phyloP scores from a whole-genome alignment of 2,797 vertebrate species.

The Sternarchorhynchus goeldii region DNA sequence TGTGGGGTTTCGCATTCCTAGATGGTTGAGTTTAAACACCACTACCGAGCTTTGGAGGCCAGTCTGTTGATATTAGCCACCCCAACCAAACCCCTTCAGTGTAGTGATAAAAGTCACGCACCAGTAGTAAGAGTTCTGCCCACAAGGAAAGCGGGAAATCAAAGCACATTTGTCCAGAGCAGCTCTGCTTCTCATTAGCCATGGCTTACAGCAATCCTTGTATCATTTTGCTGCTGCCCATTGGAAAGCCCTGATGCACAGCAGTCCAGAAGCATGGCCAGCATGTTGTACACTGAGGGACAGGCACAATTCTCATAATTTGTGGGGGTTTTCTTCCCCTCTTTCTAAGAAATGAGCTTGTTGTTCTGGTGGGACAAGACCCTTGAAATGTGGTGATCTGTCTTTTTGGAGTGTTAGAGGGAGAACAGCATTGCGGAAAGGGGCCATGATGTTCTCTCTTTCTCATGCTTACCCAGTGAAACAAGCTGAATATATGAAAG shows the following conservation, averaged over 20 bases:
- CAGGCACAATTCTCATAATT: conserved; percentile 21
- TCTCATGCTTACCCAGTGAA: conserved; percentile 19
- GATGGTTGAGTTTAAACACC: conserved; percentile 62
- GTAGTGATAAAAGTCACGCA: conserved; percentile 6
- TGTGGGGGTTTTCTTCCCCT: neutral
- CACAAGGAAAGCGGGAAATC: conserved; percentile 44
- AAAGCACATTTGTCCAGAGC: conserved; percentile 36
- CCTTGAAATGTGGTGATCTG: conserved; percentile 58
- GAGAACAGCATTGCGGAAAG: conserved; percentile 24
- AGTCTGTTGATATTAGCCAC: conserved; percentile 50
- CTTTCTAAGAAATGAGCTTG: conserved; percentile 33
- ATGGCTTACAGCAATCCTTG: conserved; percentile 36
- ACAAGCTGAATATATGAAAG: conserved; percentile 21
- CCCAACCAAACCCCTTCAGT: conserved; percentile 24
- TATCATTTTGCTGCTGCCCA: conserved; percentile 46
- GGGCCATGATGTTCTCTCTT: conserved; percentile 37
- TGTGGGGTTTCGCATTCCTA: conserved; percentile 69
- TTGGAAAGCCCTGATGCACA: conserved; percentile 41
- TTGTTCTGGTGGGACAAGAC: conserved; percentile 57
- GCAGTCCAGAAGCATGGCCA: conserved; percentile 18
- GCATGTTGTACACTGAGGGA: conserved; percentile 28
- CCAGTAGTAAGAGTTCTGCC: conserved; percentile 37
- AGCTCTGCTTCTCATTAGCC: conserved; percentile 54
- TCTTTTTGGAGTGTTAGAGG: conserved; percentile 36
- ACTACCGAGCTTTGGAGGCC: conserved; percentile 42